phyloP scores from a whole-genome alignment of 2,888 invertebrate species.

The Lordiphosa fenestrarum region DNA sequence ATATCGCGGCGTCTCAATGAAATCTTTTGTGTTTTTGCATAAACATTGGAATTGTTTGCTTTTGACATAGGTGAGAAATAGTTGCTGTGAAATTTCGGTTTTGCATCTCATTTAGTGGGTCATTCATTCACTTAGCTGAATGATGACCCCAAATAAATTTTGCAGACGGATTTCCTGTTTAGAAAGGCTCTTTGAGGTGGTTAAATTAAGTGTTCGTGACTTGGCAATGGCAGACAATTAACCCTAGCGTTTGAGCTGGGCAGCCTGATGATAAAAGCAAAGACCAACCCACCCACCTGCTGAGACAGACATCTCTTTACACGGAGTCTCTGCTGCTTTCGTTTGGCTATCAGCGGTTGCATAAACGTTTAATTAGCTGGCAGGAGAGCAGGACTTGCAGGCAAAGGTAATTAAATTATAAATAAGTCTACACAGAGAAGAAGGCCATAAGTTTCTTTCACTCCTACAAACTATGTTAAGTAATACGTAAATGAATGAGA shows the following conservation, averaged over 20 bases:
- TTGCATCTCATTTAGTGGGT: constrained; percentile 47
- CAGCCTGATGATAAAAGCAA: constrained; percentile 7
- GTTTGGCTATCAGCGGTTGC: constrained; percentile 7
- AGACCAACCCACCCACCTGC: constrained; percentile 45
- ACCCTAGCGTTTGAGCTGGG: constrained; percentile 40
- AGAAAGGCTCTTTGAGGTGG: constrained; percentile 69
- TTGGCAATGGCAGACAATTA: constrained; percentile 60
- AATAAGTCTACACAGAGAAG: constrained; percentile 35
- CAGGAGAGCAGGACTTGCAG: constrained; percentile 24
- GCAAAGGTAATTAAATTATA: constrained; percentile 68
- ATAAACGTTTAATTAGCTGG: constrained; percentile 42
- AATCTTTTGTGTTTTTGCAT: constrained; percentile 52
- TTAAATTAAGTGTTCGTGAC: constrained; percentile 53
- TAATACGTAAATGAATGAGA: constrained; percentile 61
- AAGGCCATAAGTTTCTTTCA: constrained; percentile 23
- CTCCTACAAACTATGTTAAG: constrained; percentile 30
- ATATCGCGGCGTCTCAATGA: constrained; percentile 19
- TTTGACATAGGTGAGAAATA: constrained; percentile 53
- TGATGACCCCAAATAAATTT: constrained; percentile 55
- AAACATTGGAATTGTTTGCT: constrained; percentile 41
- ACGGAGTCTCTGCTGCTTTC: constrained; percentile 4
- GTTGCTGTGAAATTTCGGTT: constrained; percentile 54
- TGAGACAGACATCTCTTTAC: constrained; percentile 6
- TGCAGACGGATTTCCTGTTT: constrained; percentile 64
- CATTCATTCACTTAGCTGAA: constrained; percentile 25